Conservation (phyloP, 2,888 invertebrate genomes). For the Dicyrtomina minuta region DNA sequence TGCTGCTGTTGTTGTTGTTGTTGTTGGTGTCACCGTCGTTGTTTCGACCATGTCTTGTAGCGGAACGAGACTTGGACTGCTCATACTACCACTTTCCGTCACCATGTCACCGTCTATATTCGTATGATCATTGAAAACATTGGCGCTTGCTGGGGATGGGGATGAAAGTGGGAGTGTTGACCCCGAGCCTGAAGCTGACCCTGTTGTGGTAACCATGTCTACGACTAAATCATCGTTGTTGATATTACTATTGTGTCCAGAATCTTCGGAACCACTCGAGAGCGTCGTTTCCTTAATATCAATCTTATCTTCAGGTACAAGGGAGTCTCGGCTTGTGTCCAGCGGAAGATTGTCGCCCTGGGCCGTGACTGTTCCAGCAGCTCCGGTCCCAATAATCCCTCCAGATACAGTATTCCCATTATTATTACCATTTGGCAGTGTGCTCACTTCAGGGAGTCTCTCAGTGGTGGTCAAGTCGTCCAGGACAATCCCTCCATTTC, state of each 20-base stretch:
- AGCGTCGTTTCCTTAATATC: background rate
- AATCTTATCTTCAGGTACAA: background rate
- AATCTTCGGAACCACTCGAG: too few species aligned
- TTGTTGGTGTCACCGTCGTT: background rate
- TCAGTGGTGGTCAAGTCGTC: conserved; percentile 5
- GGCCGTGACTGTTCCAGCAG: background rate
- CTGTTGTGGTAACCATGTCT: too few species aligned
- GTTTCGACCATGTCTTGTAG: background rate
- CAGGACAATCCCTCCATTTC: background rate
- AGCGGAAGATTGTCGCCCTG: background rate
- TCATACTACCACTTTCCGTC: background rate
- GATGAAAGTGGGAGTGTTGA: too few species aligned
- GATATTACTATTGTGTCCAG: too few species aligned
- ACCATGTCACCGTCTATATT: background rate
- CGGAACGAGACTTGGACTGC: too few species aligned
- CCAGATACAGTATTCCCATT: background rate
- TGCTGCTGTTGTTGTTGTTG: conserved; percentile 1
- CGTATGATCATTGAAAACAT: background rate
- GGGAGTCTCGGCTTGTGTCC: background rate
- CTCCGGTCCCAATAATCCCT: background rate
- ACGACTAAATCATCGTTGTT: too few species aligned
- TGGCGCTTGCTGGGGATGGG: background rate
- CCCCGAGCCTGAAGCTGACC: too few species aligned
- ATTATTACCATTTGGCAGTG: background rate
- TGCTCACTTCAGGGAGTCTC: background rate